Conservation (phyloP, 35 echinoderm and acorn worm species). For the Amphiura filiformis region DNA sequence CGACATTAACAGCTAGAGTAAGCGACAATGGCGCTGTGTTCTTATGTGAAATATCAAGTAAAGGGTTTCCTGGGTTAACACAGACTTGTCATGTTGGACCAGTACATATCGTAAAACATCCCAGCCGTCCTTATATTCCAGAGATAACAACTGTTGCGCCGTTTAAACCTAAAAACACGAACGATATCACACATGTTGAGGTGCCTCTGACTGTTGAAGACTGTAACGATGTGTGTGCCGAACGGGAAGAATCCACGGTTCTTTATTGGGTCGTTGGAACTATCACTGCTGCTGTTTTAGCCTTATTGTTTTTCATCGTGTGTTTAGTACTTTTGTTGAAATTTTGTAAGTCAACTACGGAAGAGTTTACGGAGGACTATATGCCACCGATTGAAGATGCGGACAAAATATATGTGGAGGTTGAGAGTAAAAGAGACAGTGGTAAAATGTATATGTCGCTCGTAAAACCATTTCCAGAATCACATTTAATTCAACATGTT, state of each 20-base stretch:
- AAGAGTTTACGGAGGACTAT: neutral
- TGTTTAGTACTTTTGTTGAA: neutral
- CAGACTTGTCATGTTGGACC: neutral
- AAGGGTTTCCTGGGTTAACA: neutral
- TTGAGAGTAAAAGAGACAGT: neutral
- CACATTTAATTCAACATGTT: neutral
- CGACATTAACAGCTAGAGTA: neutral
- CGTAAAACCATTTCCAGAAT: neutral
- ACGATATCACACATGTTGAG: too few relatives aligned
- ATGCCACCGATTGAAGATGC: neutral
- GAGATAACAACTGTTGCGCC: neutral
- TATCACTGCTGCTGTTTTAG: neutral
- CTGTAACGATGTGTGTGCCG: neutral
- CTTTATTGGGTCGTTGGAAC: neutral
- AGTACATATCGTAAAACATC: neutral
- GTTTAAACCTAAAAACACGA: too few relatives aligned
- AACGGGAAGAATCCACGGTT: neutral
- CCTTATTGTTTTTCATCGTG: neutral
- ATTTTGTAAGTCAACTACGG: neutral
- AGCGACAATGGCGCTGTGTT: neutral
- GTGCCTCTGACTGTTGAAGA: neutral
- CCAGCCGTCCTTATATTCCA: neutral
- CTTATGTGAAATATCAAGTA: neutral
- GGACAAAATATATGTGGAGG: neutral
- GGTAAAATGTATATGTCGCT: slow-evolving; percentile 4